Percentiles rank a stretch among this genome's conserved stretches.
phyloP scores from a whole-genome alignment of 2,888 invertebrate genomes.

The Rotaria socialis region DNA sequence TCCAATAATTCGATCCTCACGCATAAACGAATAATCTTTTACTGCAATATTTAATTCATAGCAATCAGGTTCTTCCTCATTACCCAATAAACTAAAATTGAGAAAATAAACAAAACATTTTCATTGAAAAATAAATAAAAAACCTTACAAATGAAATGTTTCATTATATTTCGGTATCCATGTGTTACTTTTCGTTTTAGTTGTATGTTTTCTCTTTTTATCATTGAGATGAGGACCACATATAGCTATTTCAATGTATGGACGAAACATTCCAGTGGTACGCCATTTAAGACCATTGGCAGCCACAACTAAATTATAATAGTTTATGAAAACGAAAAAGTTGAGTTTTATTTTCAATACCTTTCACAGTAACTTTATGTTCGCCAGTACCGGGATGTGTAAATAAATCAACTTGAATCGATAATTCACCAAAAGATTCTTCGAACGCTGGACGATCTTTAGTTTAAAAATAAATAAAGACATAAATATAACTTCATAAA shows the following conservation, averaged over 20 bases:
- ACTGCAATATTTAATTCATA: slow-evolving; percentile 97
- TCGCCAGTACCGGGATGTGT: slow-evolving; percentile 98
- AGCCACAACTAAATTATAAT: slow-evolving; percentile 75
- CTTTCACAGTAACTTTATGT: slow-evolving; percentile 97
- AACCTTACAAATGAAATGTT: slow-evolving; percentile 91
- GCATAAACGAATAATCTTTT: slow-evolving; percentile 95
- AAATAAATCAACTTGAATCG: slow-evolving; percentile 93
- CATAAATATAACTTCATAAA: neutral
- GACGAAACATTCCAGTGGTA: slow-evolving; percentile 91
- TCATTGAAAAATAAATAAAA: neutral
- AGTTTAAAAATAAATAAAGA: neutral
- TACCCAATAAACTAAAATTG: slow-evolving; percentile 80
- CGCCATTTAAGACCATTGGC: slow-evolving; percentile 98
- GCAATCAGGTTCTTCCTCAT: slow-evolving; percentile 88
- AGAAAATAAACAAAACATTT: too few species aligned
- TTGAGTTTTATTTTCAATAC: neutral
- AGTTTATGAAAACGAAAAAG: too few species aligned
- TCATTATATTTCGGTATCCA: slow-evolving; percentile 99
- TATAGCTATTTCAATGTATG: slow-evolving; percentile 94
- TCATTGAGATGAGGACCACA: slow-evolving; percentile 93
- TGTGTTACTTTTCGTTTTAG: slow-evolving; percentile 94
- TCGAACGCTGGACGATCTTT: slow-evolving; percentile 60
- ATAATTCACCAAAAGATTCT: slow-evolving; percentile 68
- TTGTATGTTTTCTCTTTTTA: slow-evolving; percentile 92
- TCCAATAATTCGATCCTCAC: slow-evolving; percentile 85